A percentile compares a stretch with the other conserved stretches of the same genome.
Evolutionary conservation across 30 jellyfish, hydroid and myxozoan genomes (phyloP).

Genomic region (Hydractinia echinata): DNA sequence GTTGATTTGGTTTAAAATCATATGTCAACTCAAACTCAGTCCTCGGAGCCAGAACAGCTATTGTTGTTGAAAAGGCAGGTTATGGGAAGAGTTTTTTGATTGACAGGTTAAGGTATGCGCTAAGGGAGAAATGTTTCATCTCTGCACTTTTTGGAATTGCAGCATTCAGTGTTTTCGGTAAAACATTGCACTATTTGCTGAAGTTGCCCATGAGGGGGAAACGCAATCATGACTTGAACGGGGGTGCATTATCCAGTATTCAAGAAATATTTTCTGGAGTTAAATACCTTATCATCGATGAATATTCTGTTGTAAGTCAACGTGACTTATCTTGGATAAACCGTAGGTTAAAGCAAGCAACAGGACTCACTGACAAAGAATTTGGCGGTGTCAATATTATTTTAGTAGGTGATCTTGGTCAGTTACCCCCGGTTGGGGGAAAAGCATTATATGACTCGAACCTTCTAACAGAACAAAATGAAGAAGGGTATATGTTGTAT

Average conservation of each 20-base stretch:
- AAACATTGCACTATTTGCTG: constrained; percentile 27
- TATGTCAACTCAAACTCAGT: neutral
- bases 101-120: neutral
- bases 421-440: constrained; percentile 38
- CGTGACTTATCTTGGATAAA: constrained; percentile 28
- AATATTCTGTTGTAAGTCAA: constrained; percentile 30
- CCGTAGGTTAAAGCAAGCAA: constrained; percentile 27
- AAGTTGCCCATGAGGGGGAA: constrained; percentile 23
- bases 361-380: constrained; percentile 27
- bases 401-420: constrained; percentile 39
- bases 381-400: neutral
- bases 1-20: neutral
- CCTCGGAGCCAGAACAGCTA: neutral
- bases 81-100: neutral
- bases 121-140: constrained; percentile 14
- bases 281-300: constrained; percentile 20
- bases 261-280: constrained; percentile 1
- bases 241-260: constrained; percentile 5
- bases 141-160: constrained; percentile 23
- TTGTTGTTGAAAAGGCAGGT: neutral
- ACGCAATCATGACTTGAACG: constrained; percentile 2
- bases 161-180: constrained; percentile 32
- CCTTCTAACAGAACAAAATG: constrained; percentile 7
- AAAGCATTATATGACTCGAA: constrained; percentile 18
- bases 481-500: constrained; percentile 26